Evolutionary conservation across 2,888 invertebrate genomes (phyloP).

Genomic region (Leptinotarsa tumamoca): DNA sequence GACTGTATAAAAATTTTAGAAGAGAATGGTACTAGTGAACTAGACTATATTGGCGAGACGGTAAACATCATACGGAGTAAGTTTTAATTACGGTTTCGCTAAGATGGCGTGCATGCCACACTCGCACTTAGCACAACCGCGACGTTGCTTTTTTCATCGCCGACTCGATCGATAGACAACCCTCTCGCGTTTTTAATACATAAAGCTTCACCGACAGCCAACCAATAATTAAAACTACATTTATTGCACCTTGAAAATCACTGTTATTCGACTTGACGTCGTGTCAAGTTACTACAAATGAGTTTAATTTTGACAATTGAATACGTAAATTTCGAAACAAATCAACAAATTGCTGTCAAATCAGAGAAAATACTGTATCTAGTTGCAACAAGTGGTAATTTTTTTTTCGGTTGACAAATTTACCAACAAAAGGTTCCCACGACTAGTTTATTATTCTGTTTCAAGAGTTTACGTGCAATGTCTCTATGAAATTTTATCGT

Average conservation of each 20-base stretch:
- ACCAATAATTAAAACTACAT: conserved; percentile 57
- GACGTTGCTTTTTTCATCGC: conserved; percentile 63
- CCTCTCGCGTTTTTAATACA: conserved; percentile 66
- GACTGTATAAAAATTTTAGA: too few species aligned
- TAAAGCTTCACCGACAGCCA: conserved; percentile 60
- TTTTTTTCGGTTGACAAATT: too few species aligned
- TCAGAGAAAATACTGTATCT: too few species aligned
- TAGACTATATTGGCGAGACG: conserved; percentile 18
- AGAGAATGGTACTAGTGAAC: too few species aligned
- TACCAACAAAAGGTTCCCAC: too few species aligned
- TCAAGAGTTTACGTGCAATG: too few species aligned
- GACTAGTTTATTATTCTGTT: too few species aligned
- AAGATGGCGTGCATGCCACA: conserved; percentile 69
- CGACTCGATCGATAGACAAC: conserved; percentile 64
- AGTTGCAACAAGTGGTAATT: too few species aligned
- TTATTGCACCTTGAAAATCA: conserved; percentile 50
- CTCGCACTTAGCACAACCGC: conserved; percentile 67
- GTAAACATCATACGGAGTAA: conserved; percentile 38
- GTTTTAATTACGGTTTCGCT: conserved; percentile 67
- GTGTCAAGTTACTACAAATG: conserved; percentile 43
- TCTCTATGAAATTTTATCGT: too few species aligned
- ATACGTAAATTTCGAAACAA: conserved; percentile 4
- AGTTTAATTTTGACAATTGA: conserved; percentile 3
- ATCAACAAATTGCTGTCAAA: not conserved
- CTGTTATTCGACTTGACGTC: conserved; percentile 49